Base-by-base conservation (phyloP, 2,888 invertebrate species). In the Orchesellides sinensis region DNA sequence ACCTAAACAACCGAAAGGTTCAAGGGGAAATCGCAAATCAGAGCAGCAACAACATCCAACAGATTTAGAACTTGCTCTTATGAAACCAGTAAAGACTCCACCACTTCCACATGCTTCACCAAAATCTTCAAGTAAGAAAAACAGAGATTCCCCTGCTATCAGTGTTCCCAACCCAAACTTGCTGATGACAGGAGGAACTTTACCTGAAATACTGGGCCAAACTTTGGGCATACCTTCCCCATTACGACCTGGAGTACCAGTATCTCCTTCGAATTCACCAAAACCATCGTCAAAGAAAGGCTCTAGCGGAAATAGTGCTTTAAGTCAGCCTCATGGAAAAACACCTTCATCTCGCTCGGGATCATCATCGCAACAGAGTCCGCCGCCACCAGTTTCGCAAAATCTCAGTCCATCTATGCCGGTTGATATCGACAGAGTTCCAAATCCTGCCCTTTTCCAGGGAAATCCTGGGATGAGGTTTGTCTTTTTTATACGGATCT, bases 1-100 rank as follows among this genome's bases (percentile, higher is more conserved):
- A 89, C 89, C 23, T 89, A 88, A 59, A 90, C 89, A 91, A 69
- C 91, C 90, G 83, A 90, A 91, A 88, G 93, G 93, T 14, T 73
- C 70, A n/a, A 45, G 69, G 19, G 68, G 79, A 29, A 73, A 63
- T 25, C 80, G 80, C 17, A 74, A 75, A 35, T n/a, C 74, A 19
- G 70, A 80, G 19, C 66, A 80, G 47, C 68, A 19, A 10, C 14
- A 75, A 32, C 8, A 29, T 19, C 75, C 45, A 56, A 56, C 59
- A 27, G 83, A 79, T 80, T 69, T 84, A 54, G 85, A 84, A 61
- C 61, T 77, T 21, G 82, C 80, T 10, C 32, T 82, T 23, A 40
- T 81, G 0, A 87, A 85, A 70, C 84, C 85, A 8, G 84, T 83
- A 12, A 82, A 78, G 49, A 74, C 81, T 10, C 75, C 85, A 54